Evolutionary conservation across 2,888 invertebrate species (phyloP).

Genomic region (Ornithoptera priamus): DNA sequence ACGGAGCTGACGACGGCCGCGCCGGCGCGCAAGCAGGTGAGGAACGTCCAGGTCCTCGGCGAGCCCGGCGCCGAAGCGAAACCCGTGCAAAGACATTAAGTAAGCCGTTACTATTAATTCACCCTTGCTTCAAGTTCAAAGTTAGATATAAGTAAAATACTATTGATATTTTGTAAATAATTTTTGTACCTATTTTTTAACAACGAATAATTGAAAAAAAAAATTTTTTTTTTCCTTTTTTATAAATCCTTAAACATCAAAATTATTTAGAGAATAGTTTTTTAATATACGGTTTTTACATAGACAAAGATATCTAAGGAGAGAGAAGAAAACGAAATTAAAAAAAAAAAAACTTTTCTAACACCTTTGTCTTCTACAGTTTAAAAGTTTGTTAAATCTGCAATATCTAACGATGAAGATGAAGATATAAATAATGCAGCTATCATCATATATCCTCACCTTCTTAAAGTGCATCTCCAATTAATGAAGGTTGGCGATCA

Average conservation of each 20-base stretch:
- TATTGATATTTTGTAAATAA: conserved; percentile 25
- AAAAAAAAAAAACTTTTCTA: no score
- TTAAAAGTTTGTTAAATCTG: no score
- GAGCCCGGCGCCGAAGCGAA: conserved; percentile 77
- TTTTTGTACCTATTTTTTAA: conserved; percentile 32
- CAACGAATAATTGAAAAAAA: conserved; percentile 27
- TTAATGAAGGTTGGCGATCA: no score
- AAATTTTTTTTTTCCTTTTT: neutral
- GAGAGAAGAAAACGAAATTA: no score
- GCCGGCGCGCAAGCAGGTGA: conserved; percentile 80
- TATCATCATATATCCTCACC: no score
- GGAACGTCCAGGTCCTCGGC: conserved; percentile 86
- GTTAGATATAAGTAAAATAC: conserved; percentile 18
- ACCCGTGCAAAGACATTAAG: conserved; percentile 52
- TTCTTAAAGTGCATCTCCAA: no score
- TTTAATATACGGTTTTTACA: no score
- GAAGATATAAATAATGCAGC: no score
- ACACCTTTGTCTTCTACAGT: no score
- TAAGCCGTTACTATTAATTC: neutral
- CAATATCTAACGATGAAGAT: no score
- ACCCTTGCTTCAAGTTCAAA: conserved; percentile 18
- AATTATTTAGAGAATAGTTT: no score
- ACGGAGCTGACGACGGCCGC: conserved; percentile 74
- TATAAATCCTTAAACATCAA: neutral
- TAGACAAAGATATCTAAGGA: no score